These are phyloP conservation scores for Rhineura floridana DNA, from an alignment of 2,113 vertebrate genomes.

Conservation along the genomic window DNA sequence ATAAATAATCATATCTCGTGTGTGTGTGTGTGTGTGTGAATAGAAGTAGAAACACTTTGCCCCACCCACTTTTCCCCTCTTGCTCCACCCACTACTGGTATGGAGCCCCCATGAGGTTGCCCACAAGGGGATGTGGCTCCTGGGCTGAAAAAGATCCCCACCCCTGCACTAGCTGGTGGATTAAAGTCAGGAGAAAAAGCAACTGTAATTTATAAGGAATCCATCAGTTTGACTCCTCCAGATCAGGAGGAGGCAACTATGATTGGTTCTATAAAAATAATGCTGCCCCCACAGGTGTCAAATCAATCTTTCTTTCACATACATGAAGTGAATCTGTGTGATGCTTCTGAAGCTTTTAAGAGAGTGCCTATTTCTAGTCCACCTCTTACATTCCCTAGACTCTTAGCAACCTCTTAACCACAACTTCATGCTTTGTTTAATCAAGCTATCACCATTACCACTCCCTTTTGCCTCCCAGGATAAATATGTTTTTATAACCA, in stretches of 20 bases:
- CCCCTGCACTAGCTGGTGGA: background rate
- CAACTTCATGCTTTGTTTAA: background rate
- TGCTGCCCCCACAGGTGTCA: background rate
- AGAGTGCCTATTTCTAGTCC: background rate
- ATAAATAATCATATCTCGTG: too few relatives aligned
- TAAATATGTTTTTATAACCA: background rate
- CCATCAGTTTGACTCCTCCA: background rate
- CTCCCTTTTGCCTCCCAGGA: background rate
- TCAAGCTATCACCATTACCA: background rate
- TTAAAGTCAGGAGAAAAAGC: background rate
- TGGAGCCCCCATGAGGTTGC: too few relatives aligned
- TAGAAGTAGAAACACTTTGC: too few relatives aligned
- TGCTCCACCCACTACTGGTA: too few relatives aligned
- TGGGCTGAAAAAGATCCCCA: too few relatives aligned
- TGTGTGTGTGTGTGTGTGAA: too few relatives aligned
- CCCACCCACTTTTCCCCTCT: too few relatives aligned
- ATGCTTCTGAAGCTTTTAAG: background rate
- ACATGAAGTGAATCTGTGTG: background rate
- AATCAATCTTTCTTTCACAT: background rate
- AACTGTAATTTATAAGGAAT: background rate
- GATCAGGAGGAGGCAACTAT: background rate
- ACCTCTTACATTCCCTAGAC: background rate
- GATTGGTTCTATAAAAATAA: background rate
- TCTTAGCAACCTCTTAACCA: background rate
- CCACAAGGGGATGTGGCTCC: too few relatives aligned